Conservation (phyloP, 2,797 vertebrate species). For the Liasis olivaceus region DNA sequence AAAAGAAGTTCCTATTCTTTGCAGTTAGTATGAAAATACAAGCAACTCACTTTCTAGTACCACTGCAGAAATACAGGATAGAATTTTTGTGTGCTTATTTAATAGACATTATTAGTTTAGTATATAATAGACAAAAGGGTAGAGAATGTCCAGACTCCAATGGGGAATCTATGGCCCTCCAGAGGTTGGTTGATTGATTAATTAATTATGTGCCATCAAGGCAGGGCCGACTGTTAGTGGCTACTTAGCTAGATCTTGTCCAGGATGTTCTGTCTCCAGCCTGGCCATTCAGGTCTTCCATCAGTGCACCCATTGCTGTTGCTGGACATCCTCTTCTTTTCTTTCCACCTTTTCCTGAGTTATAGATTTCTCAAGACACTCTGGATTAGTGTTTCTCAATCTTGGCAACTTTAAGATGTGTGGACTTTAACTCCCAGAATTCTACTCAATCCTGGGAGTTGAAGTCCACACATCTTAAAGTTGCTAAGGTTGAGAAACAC, state of each 20-base stretch:
- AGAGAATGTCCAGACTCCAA: not conserved
- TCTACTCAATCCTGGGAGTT: no score
- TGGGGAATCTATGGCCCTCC: not conserved
- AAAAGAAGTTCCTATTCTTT: no score
- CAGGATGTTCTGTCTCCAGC: not conserved
- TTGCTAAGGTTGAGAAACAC: no score
- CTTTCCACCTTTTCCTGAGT: no score
- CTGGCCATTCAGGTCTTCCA: not conserved
- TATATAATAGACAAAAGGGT: not conserved
- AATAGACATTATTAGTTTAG: not conserved
- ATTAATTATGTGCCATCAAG: not conserved
- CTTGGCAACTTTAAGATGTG: no score
- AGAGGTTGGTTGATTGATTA: not conserved
- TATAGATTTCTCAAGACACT: no score
- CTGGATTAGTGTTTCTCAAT: no score
- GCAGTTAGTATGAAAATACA: no score
- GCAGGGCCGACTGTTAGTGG: not conserved
- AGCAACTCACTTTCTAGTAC: no score
- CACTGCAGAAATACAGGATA: no score
- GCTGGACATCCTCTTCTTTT: not conserved
- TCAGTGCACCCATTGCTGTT: not conserved
- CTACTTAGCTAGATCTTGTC: not conserved
- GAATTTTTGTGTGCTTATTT: not conserved
- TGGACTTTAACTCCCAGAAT: no score
- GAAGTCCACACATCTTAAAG: no score